phyloP scores from a whole-genome alignment of 1,140 invertebrate species.

The Drosophila ficusphila region DNA sequence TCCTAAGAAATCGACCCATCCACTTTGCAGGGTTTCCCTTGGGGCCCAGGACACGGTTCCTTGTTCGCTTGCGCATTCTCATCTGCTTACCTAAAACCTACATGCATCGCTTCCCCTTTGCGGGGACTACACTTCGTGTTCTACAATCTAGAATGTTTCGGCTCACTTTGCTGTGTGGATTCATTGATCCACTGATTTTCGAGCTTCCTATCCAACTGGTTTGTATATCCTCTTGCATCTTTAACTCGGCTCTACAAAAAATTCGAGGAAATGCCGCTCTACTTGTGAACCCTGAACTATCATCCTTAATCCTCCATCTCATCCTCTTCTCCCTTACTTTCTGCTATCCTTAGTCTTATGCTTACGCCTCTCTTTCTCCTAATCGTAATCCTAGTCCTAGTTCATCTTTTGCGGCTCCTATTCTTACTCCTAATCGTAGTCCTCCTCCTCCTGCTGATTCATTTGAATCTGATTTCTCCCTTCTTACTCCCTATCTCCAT shows the following conservation, averaged over 20 bases:
- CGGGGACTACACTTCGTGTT: background rate
- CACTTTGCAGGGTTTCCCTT: background rate
- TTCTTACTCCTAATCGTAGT: conserved; percentile 3
- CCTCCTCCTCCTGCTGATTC: background rate
- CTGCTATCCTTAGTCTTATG: background rate
- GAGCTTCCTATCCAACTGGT: background rate
- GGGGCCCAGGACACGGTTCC: conserved; percentile 9
- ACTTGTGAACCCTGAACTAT: background rate
- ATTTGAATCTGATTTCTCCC: background rate
- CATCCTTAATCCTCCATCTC: background rate
- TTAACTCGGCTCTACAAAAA: background rate
- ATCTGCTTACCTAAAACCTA: conserved; percentile 1
- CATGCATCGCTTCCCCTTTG: background rate
- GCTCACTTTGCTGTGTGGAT: background rate
- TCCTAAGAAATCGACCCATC: conserved; percentile 3
- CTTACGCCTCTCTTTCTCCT: background rate
- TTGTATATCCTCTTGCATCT: too few species aligned
- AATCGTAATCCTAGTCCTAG: background rate
- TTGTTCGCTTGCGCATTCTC: conserved; percentile 6
- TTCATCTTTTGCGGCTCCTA: background rate
- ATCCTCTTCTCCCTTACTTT: background rate
- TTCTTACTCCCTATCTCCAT: background rate
- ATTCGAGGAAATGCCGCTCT: background rate
- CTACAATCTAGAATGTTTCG: background rate
- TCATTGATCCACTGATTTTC: background rate